A percentile compares a stretch with the other conserved stretches of the same genome.
Conservation (phyloP, 2,888 invertebrate genomes). For the Euspilapteryx auroguttella region DNA sequence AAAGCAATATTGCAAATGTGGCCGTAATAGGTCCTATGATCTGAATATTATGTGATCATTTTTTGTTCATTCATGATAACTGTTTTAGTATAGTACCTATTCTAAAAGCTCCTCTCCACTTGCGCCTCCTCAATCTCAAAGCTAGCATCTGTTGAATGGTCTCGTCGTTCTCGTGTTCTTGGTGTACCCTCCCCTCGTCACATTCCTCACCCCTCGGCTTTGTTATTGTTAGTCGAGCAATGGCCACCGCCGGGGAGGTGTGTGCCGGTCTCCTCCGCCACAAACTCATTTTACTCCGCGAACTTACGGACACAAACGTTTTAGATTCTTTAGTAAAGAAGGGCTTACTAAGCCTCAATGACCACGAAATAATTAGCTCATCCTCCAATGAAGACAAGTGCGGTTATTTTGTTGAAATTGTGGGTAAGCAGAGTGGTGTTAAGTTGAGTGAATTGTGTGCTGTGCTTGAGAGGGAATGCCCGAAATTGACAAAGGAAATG, state of each 20-base stretch:
- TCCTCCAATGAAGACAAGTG: conserved; percentile 56
- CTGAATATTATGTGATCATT: too few species aligned
- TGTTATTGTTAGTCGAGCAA: conserved; percentile 41
- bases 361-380: conserved; percentile 57
- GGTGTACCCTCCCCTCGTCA: too few species aligned
- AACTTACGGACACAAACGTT: conserved; percentile 65
- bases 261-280: conserved; percentile 65
- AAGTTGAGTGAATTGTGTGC: conserved; percentile 65
- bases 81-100: too few species aligned
- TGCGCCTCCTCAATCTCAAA: too few species aligned
- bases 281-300: conserved; percentile 63
- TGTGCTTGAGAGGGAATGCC: conserved; percentile 65
- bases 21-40: too few species aligned
- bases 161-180: too few species aligned
- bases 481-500: conserved; percentile 64
- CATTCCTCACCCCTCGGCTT: too few species aligned
- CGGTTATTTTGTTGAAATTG: conserved; percentile 62
- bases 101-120: too few species aligned
- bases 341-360: conserved; percentile 63
- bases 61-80: too few species aligned
- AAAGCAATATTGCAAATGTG: too few species aligned
- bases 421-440: conserved; percentile 63
- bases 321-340: conserved; percentile 66
- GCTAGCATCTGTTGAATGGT: too few species aligned
- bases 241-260: conserved; percentile 57